Percentiles rank a stretch among this genome's conserved stretches.
These are phyloP conservation scores for Eutolmus rufibarbis DNA, from an alignment of 2,888 invertebrate genomes.

Conservation along the genomic window DNA sequence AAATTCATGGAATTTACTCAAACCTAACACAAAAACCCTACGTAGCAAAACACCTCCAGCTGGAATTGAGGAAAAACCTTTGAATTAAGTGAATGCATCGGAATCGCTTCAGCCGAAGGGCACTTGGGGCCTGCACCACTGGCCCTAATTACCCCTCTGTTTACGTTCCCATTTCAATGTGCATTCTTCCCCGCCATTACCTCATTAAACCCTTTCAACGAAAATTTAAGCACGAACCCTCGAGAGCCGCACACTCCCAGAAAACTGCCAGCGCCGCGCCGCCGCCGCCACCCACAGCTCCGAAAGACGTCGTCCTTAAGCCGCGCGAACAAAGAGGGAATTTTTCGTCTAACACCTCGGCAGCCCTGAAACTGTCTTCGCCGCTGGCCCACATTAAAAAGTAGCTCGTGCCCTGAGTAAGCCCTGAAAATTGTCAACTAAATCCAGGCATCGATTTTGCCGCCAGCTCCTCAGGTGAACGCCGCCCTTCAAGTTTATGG, in stretches of 20 bases:
- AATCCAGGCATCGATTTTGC: background rate
- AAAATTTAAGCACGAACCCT: background rate
- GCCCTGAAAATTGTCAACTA: background rate
- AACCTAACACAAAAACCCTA: background rate
- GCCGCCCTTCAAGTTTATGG: background rate
- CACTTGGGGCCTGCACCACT: background rate
- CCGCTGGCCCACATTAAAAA: background rate
- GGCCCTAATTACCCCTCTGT: background rate
- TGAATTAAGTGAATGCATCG: background rate
- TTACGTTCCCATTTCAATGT: background rate
- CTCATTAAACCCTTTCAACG: background rate
- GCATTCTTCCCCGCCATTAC: background rate
- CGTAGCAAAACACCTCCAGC: background rate
- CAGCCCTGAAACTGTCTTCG: background rate
- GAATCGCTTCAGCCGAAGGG: background rate
- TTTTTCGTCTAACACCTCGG: background rate
- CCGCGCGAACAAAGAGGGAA: background rate
- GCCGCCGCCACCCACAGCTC: background rate
- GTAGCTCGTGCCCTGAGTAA: background rate
- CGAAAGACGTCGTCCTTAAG: background rate
- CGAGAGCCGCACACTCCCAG: background rate
- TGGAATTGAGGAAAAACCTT: background rate
- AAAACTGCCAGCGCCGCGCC: background rate
- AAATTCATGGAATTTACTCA: background rate
- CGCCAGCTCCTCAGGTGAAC: background rate